phyloP scores from a whole-genome alignment of 1,140 invertebrate genomes.

The Ganaspis sp. region DNA sequence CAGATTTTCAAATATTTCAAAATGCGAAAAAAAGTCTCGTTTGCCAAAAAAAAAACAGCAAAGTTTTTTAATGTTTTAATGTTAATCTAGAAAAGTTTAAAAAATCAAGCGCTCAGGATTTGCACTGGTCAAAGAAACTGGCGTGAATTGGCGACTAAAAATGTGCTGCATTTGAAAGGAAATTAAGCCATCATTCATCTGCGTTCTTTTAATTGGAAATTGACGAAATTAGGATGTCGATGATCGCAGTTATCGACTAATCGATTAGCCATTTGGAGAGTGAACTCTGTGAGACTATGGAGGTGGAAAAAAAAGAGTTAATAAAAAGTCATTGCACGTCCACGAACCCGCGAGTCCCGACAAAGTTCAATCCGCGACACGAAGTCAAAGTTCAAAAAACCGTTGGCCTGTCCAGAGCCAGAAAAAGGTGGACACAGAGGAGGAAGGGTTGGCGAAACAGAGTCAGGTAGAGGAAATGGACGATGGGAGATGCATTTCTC shows the following conservation, averaged over 20 bases:
- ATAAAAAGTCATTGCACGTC: slow-evolving; percentile 20
- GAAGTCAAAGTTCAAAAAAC: slow-evolving; percentile 21
- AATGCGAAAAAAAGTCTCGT: too few species aligned
- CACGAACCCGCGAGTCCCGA: neutral
- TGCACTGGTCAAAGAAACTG: too few species aligned
- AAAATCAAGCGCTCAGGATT: too few species aligned
- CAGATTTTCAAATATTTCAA: too few species aligned
- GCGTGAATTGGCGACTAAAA: neutral
- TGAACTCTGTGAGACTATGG: neutral
- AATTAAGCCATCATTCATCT: slow-evolving; percentile 14
- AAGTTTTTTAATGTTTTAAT: too few species aligned
- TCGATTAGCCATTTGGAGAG: neutral
- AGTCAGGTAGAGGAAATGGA: slow-evolving; percentile 24
- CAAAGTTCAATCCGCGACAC: slow-evolving; percentile 23
- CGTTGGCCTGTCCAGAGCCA: neutral
- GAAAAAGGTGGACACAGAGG: neutral
- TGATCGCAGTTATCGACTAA: slow-evolving; percentile 13
- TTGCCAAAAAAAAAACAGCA: too few species aligned
- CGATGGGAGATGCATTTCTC: neutral
- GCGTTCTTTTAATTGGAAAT: slow-evolving; percentile 20
- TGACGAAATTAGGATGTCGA: slow-evolving; percentile 17
- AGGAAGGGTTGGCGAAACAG: neutral
- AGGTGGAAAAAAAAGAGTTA: too few species aligned
- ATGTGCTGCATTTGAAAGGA: slow-evolving; percentile 16
- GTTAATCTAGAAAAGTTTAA: too few species aligned